A percentile compares a stretch with the other conserved stretches of the same genome.
Evolutionary conservation across 1,140 invertebrate species (phyloP).

Genomic region (Nilaparvata lugens): DNA sequence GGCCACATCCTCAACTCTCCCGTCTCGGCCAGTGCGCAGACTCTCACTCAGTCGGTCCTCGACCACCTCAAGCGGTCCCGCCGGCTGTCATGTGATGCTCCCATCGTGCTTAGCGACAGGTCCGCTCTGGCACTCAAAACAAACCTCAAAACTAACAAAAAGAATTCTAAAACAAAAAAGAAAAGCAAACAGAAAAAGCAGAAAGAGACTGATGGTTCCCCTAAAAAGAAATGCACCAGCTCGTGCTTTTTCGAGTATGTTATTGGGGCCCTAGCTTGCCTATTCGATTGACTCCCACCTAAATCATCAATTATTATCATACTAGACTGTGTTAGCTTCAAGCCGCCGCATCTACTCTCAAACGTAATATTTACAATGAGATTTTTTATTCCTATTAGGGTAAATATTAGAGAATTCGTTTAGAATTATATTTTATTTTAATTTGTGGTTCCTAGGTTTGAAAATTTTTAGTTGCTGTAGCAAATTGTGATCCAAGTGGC

Average conservation of each 20-base stretch:
- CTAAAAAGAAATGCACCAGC: constrained; percentile 36
- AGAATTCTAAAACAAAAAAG: constrained; percentile 3
- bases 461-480: too few species aligned
- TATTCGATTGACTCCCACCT: constrained; percentile 35
- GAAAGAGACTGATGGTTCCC: constrained; percentile 34
- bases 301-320: not conserved
- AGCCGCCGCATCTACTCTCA: not conserved
- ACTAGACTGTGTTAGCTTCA: not conserved
- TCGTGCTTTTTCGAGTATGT: constrained; percentile 36
- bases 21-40: constrained; percentile 10
- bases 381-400: too few species aligned
- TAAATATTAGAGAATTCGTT: too few species aligned
- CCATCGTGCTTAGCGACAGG: constrained; percentile 2
- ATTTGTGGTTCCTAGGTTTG: too few species aligned
- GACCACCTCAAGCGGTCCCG: constrained; percentile 7
- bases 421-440: too few species aligned
- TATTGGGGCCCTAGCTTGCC: constrained; percentile 35
- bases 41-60: constrained; percentile 12
- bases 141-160: not conserved
- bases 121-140: not conserved
- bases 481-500: too few species aligned
- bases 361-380: too few species aligned
- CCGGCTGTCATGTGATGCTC: not conserved
- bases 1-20: constrained; percentile 16
- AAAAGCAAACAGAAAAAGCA: constrained; percentile 12